Conservation (phyloP, 2,888 invertebrate species). For the Azorinus chamasolen region DNA sequence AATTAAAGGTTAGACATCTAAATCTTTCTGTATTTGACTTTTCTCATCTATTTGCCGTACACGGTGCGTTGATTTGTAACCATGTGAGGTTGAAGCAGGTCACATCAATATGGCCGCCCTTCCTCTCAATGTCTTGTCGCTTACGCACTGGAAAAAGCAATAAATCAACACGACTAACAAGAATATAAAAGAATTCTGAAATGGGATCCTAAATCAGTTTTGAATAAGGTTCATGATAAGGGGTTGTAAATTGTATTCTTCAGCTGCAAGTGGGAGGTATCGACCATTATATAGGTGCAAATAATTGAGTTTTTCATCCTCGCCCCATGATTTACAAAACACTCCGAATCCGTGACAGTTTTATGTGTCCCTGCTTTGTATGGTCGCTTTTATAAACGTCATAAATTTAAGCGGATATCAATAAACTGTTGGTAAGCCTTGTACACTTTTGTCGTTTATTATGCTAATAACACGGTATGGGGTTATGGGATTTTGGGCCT, state of each 20-base stretch:
- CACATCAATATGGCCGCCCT: slow-evolving; percentile 64
- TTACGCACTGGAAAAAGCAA: slow-evolving; percentile 41
- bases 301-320: slow-evolving; percentile 65
- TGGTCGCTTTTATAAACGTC: slow-evolving; percentile 62
- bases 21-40: slow-evolving; percentile 64
- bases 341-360: slow-evolving; percentile 60
- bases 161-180: slow-evolving; percentile 54
- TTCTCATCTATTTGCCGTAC: slow-evolving; percentile 61
- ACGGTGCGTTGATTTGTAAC: slow-evolving; percentile 52
- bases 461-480: slow-evolving; percentile 61
- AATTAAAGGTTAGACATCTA: slow-evolving; percentile 65
- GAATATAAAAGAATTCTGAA: slow-evolving; percentile 60
- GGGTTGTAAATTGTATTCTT: slow-evolving; percentile 60
- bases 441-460: slow-evolving; percentile 66
- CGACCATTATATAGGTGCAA: slow-evolving; percentile 61
- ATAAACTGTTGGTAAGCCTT: slow-evolving; percentile 66
- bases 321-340: slow-evolving; percentile 52
- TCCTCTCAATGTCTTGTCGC: slow-evolving; percentile 48
- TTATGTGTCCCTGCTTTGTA: slow-evolving; percentile 60
- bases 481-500: too few species aligned
- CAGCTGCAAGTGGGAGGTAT: slow-evolving; percentile 66
- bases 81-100: slow-evolving; percentile 47
- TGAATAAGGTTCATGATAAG: slow-evolving; percentile 57
- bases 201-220: slow-evolving; percentile 63
- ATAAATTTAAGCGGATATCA: slow-evolving; percentile 65